These are phyloP conservation scores for Mesoclemmys tuberculata DNA, from an alignment of 2,113 vertebrate genomes.

Conservation along the genomic window DNA sequence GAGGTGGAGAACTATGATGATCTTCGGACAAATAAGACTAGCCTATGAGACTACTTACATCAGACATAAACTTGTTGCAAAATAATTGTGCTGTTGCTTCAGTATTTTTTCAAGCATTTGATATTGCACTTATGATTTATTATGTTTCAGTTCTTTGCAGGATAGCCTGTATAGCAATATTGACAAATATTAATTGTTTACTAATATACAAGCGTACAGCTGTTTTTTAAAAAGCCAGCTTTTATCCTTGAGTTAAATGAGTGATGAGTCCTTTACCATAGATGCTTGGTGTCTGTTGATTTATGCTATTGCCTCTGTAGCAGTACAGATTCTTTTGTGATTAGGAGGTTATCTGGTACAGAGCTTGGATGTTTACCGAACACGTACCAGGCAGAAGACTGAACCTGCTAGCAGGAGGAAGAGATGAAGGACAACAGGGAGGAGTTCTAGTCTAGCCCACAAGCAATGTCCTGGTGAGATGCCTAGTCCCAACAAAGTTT, in stretches of 20 bases:
- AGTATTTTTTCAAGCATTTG: not conserved
- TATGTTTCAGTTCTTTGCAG: not conserved
- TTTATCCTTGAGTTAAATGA: not conserved
- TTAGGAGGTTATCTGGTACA: not conserved
- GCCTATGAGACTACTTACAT: not conserved
- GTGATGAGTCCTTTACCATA: accelerated
- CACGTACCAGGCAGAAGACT: not conserved
- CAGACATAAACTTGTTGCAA: not conserved
- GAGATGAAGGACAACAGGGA: not conserved
- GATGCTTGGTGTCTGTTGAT: not conserved
- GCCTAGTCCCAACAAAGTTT: not conserved
- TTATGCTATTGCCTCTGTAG: not conserved
- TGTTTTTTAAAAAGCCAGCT: not conserved
- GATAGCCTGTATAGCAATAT: not conserved
- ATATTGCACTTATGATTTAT: not conserved
- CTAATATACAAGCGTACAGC: not conserved
- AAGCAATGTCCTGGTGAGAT: not conserved
- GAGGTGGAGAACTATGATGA: accelerated
- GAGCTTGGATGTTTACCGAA: not conserved
- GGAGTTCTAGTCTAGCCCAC: accelerated
- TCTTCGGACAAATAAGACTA: not conserved
- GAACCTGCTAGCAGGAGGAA: not conserved
- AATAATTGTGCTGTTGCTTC: not conserved
- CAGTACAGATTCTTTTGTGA: not conserved
- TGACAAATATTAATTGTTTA: not conserved